phyloP scores from a whole-genome alignment of 1,140 invertebrate genomes.

The Drosophila pallidifrons region DNA sequence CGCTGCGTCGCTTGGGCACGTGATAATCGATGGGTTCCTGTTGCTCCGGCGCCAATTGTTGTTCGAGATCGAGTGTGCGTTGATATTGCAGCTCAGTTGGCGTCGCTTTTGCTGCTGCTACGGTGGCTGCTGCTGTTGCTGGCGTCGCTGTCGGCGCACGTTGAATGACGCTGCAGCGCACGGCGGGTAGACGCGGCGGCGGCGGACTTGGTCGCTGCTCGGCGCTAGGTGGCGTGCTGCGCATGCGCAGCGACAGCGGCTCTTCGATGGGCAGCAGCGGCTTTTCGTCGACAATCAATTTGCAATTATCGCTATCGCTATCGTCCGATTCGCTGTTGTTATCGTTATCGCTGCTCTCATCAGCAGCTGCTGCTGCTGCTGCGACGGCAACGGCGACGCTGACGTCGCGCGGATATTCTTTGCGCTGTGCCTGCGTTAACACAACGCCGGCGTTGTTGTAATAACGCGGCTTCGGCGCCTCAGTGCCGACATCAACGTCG shows the following conservation, averaged over 20 bases:
- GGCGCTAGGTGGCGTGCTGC: slow-evolving; percentile 85
- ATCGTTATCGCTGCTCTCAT: slow-evolving; percentile 6
- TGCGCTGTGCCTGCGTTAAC: slow-evolving; percentile 91
- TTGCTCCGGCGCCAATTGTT: slow-evolving; percentile 87
- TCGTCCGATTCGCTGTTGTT: slow-evolving; percentile 22
- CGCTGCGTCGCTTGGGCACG: slow-evolving; percentile 91
- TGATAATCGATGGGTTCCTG: slow-evolving; percentile 95
- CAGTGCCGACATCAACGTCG: slow-evolving; percentile 62
- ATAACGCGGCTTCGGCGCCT: slow-evolving; percentile 87
- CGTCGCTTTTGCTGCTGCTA: slow-evolving; percentile 38
- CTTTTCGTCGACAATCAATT: slow-evolving; percentile 85
- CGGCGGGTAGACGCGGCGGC: slow-evolving; percentile 84
- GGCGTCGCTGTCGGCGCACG: slow-evolving; percentile 88
- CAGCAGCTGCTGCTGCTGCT: no score
- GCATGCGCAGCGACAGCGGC: slow-evolving; percentile 73
- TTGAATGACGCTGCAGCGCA: slow-evolving; percentile 92
- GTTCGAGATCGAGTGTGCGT: slow-evolving; percentile 81
- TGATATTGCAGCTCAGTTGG: slow-evolving; percentile 81
- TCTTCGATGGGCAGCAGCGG: slow-evolving; percentile 85
- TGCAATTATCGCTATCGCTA: slow-evolving; percentile 65
- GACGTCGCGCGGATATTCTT: slow-evolving; percentile 88
- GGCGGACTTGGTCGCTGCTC: slow-evolving; percentile 85
- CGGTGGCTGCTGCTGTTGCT: slow-evolving; percentile 85
- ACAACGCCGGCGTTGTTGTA: slow-evolving; percentile 87
- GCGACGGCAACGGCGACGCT: background rate